Evolutionary conservation across 2,888 invertebrate species (phyloP).

Genomic region (Leptinotarsa tumamoca): DNA sequence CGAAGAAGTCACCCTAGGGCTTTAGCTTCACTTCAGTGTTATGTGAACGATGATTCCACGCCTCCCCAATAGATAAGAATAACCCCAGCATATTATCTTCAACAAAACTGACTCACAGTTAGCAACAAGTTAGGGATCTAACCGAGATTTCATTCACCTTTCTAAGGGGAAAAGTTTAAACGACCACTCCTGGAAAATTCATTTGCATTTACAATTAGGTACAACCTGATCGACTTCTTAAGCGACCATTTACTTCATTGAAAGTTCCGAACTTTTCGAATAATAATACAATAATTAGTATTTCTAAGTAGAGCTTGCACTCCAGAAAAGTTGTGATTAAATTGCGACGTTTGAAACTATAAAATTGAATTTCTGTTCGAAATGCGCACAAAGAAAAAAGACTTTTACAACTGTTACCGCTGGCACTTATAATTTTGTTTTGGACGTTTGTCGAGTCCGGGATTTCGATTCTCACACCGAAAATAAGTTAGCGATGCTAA

Average conservation of each 20-base stretch:
- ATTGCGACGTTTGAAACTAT: constrained; percentile 43
- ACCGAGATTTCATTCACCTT: neutral
- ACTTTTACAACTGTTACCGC: constrained; percentile 49
- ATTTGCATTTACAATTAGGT: constrained; percentile 11
- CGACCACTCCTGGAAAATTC: neutral
- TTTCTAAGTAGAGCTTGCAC: constrained; percentile 31
- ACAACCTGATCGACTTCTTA: constrained; percentile 1
- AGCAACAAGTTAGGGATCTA: neutral
- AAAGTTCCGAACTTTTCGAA: constrained; percentile 1
- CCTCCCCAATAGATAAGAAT: neutral
- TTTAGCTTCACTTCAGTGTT: no score
- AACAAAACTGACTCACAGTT: neutral
- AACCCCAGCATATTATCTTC: neutral
- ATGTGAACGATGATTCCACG: neutral
- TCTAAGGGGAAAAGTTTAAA: neutral
- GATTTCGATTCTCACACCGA: constrained; percentile 31
- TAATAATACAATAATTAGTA: constrained; percentile 24
- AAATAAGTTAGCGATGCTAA: constrained; percentile 17
- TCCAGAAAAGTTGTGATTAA: constrained; percentile 44
- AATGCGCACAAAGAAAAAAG: constrained; percentile 42
- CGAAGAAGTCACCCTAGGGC: no score
- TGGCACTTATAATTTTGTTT: constrained; percentile 55
- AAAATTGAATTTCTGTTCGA: constrained; percentile 38
- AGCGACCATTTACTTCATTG: neutral
- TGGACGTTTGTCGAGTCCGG: constrained; percentile 48